Evolutionary conservation across 2,797 vertebrate genomes (phyloP), one percentile per base, ranked within the genome.

Genomic region (Megaceryle alcyon): DNA sequence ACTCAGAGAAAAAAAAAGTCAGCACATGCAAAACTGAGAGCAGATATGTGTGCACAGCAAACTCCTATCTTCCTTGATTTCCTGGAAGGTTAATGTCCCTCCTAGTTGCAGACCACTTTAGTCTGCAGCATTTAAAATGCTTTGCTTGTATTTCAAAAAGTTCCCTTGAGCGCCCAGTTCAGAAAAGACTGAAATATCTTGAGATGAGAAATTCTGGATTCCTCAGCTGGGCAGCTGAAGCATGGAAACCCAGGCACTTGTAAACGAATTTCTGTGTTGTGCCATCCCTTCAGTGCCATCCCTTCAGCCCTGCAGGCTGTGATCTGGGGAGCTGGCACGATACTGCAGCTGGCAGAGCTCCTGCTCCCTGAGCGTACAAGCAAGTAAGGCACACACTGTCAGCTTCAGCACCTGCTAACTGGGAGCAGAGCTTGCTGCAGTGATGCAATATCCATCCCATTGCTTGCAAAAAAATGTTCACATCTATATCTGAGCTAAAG

Each of bases 341-440:
- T 81, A 16, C 17, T 71, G 71, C 82, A 86, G 81, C 82, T 96
- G 92, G 94, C 88, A 94, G 76, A 66, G 48, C 53, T 95, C 65
- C 83, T 90, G 71, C 82, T 93, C 82, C 46, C 78, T 31, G 59
- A 72, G 85, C 76, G 68, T 72, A 21, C 5, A 4, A 94, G 71
- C 0, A 2, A 93, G 83, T 59, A 60, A 93, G 48, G 86, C 94
- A 72, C 68, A 76, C 3, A 0, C 79, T 76, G 82, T 21, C 78
- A 79, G 69, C 75, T 81, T 65, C 82, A 82, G 43, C 87, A 90
- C 54, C 92, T 95, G 94, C 83, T 92, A 68, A 85, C 61, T 33
- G 57, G 68, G 71, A 94, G 43, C 63, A 70, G 49, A 91, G 70
- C 37, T 86, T 0, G 0, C 65, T 0, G 1, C 61, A 41, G 8